Base-by-base conservation (phyloP, 2,888 invertebrate genomes). In the Stramonita haemastoma region DNA sequence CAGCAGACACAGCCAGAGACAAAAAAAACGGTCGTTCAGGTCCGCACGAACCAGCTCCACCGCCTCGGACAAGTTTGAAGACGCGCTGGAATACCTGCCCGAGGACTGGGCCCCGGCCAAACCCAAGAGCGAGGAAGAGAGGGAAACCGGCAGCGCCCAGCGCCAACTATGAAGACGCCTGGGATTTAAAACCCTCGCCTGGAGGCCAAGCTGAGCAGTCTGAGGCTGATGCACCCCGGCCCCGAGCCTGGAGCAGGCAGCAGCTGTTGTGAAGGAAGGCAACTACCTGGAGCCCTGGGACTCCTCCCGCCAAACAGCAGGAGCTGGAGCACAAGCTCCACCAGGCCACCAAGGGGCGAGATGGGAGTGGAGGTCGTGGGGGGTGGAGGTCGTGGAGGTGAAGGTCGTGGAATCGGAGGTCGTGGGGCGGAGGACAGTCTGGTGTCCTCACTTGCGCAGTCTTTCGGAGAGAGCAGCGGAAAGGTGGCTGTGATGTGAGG, bases 201-300 rank as follows among this genome's bases (percentile, higher is more conserved):
- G 19, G 91, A 91, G 34, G 85, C 89, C 34, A 88, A 87, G 89
- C 90, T 91, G 87, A 34, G 83, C n/a, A 83, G 29, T 81, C 22
- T 88, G 85, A 70, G 73, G 34, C n/a, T 90, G 34, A 87, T 83
- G 57, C 34, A 57, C 0, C 34, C 77, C 29, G 89, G 90, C 26
- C 86, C 90, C n/a, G 94, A 95, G 87, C 94, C 94, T 86, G 83
- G 93, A 94, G 13, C 94, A 94, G 87, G 91, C 91, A 60, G 91
- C 60, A 60, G 60, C 19, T 60, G 60, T 19, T 22, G 6, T 15
- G 19, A 32, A 32, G 93, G 77, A 83, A 2, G 66, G 36, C 32
- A 81, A 87, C 1, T 95, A 95, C 90, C 94, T 94, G 89, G 94
- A 94, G 84, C 94, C 95, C 1, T 95, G 95, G 95, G 95, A 95